Conservation (phyloP, 2,888 invertebrate genomes). For the Adela reaumurella region DNA sequence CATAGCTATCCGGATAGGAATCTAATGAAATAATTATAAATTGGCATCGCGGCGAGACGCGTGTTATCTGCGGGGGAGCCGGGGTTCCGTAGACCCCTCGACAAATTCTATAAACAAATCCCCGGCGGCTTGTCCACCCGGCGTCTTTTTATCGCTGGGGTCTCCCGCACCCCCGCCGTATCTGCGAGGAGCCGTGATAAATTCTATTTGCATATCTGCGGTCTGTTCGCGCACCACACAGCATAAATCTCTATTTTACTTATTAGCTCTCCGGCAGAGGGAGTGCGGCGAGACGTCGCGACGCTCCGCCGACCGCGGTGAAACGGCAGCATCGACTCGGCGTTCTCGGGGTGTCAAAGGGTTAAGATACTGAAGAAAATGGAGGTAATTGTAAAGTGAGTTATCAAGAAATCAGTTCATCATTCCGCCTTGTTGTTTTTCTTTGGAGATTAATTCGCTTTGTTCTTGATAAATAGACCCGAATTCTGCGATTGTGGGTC, state of each 20-base stretch:
- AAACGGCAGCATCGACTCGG: background rate
- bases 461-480: too few relatives aligned
- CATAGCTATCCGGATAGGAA: background rate
- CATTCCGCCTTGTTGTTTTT: too few relatives aligned
- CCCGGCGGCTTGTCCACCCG: conserved; percentile 23
- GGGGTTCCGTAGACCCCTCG: conserved; percentile 20
- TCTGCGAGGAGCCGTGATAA: conserved; percentile 13
- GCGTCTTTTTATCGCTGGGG: conserved; percentile 52
- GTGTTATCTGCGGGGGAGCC: background rate
- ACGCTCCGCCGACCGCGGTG: too few relatives aligned
- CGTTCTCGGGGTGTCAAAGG: background rate
- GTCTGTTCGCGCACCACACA: conserved; percentile 16
- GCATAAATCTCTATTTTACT: conserved; percentile 55
- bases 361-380: background rate
- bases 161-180: conserved; percentile 22
- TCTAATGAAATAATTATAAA: conserved; percentile 37
- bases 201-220: conserved; percentile 56
- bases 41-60: conserved; percentile 15
- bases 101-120: conserved; percentile 45
- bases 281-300: conserved; percentile 14
- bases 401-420: background rate
- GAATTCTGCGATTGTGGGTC: too few relatives aligned
- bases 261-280: conserved; percentile 38
- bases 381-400: background rate
- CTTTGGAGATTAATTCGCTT: too few relatives aligned